Base-by-base conservation (phyloP, 2,797 vertebrate genomes). In the Cyclura pinguis region DNA sequence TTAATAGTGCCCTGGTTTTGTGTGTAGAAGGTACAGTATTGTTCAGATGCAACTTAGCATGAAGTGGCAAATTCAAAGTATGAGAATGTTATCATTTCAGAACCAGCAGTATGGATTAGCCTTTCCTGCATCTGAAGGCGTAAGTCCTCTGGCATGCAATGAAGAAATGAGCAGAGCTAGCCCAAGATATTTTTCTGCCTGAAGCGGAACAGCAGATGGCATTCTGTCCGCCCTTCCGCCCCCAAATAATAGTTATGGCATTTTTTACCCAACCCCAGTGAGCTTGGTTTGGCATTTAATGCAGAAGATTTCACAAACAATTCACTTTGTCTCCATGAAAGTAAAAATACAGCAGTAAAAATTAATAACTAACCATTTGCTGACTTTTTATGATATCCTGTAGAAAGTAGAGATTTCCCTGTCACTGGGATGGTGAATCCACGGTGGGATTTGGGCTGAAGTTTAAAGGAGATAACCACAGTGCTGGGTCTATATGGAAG, bases 61-160 rank as follows among this genome's bases (percentile, higher is more conserved):
- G 13, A 50, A 89, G 47, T 38, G 6, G 24, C 27, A 77, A 84
- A 77, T 89, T 64, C 22, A 76, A 8, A 42, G 35, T 42, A 24
- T 69, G 42, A 80, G 32, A 0, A 67, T 35, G 24, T 57, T 52
- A 73, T 57, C 14, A 22, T 20, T 55, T 85, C 16, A n/a, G 29
- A 85, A 57, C 12, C 42, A 8, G 72, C 85, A 8, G 35, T 59
- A 52, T 74, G 47, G 32, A 32, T 82, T 85, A 91, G 38, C 18
- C 2, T 62, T n/a, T 1, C 78, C 86, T 88, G 62, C 38, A 20
- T n/a, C 22, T 84, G 10, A 80, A 89, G 89, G 59, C 69, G 84
- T 89, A 2, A 69, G n/a, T 32, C 72, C 47, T 88, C 87, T 73
- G 55, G 14, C 84, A 47, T 0, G 42, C 9, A 78, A 0, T 73